Conservation (phyloP, 1,140 invertebrate genomes). For the Melipona quadrifasciata region DNA sequence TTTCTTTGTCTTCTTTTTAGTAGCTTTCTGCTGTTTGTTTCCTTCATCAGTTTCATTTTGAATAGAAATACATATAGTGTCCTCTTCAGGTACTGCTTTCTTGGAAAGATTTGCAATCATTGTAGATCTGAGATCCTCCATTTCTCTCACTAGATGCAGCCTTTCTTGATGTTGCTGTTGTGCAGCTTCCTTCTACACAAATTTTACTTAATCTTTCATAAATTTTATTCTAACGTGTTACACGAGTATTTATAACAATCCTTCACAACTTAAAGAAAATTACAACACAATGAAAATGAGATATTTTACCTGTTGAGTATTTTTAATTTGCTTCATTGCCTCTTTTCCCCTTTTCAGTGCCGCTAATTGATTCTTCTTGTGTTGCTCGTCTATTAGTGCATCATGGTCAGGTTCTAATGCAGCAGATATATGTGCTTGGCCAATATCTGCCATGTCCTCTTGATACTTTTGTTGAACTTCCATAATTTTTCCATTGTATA, state of each 20-base stretch:
- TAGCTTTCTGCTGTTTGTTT: constrained; percentile 3
- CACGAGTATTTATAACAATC: constrained; percentile 38
- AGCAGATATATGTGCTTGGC: constrained; percentile 79
- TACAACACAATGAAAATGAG: too few species aligned
- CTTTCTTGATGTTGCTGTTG: constrained; percentile 73
- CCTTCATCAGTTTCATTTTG: constrained; percentile 26
- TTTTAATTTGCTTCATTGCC: constrained; percentile 75
- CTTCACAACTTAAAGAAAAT: background rate
- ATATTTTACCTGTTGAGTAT: constrained; percentile 47
- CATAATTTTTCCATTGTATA: constrained; percentile 79
- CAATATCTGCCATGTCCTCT: constrained; percentile 81
- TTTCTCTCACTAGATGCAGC: constrained; percentile 77
- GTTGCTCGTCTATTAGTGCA: constrained; percentile 66
- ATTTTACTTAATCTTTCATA: constrained; percentile 44
- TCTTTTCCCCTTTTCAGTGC: constrained; percentile 78
- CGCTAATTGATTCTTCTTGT: constrained; percentile 71
- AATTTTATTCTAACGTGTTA: constrained; percentile 10
- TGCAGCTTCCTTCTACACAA: constrained; percentile 60
- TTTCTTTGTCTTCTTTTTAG: constrained; percentile 49
- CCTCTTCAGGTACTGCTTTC: constrained; percentile 23
- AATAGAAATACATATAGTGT: background rate
- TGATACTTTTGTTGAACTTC: constrained; percentile 80
- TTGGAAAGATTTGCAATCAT: constrained; percentile 74
- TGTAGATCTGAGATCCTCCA: constrained; percentile 80
- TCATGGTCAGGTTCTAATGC: constrained; percentile 74